A percentile compares a stretch with the other conserved stretches of the same genome.
These are phyloP conservation scores for Apogon talboti DNA, from an alignment of 2,797 vertebrate species.

Conservation along the genomic window DNA sequence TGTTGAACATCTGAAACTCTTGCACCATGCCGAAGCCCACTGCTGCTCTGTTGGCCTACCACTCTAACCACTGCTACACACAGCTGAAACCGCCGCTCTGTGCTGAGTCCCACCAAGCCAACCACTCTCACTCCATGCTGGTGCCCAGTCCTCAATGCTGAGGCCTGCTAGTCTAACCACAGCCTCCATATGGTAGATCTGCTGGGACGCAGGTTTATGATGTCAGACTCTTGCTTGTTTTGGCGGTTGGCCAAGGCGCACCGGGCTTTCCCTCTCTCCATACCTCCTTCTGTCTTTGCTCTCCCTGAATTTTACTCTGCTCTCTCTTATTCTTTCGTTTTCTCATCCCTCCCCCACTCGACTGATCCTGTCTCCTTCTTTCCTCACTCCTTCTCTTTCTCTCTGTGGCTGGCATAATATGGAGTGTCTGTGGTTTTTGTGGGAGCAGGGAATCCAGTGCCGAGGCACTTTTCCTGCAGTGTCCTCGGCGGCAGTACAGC, in stretches of 20 bases:
- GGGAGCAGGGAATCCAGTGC: conserved; percentile 84
- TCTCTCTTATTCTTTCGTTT: conserved; percentile 71
- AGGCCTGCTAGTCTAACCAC: conserved; percentile 76
- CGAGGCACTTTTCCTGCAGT: conserved; percentile 83
- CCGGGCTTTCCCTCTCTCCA: conserved; percentile 78
- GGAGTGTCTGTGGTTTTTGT: conserved; percentile 87
- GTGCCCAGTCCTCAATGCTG: conserved; percentile 65
- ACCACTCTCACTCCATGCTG: conserved; percentile 67
- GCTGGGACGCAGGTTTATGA: conserved; percentile 85
- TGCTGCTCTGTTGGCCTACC: conserved; percentile 74
- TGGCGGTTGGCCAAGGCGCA: conserved; percentile 79
- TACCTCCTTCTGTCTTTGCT: conserved; percentile 74
- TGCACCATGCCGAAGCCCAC: conserved; percentile 61
- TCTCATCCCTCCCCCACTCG: conserved; percentile 73
- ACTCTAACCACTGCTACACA: conserved; percentile 77
- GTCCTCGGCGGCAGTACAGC: conserved; percentile 81
- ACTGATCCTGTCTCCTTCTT: conserved; percentile 71
- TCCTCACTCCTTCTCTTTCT: conserved; percentile 71
- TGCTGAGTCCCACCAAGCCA: conserved; percentile 71
- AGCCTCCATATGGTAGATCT: conserved; percentile 78
- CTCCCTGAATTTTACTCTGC: conserved; percentile 60
- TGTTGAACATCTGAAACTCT: conserved; percentile 70
- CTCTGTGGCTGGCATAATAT: conserved; percentile 80
- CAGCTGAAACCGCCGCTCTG: conserved; percentile 73
- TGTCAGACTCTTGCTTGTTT: conserved; percentile 85